phyloP scores from a whole-genome alignment of 2,888 invertebrate genomes.

The Apodemia duryi region DNA sequence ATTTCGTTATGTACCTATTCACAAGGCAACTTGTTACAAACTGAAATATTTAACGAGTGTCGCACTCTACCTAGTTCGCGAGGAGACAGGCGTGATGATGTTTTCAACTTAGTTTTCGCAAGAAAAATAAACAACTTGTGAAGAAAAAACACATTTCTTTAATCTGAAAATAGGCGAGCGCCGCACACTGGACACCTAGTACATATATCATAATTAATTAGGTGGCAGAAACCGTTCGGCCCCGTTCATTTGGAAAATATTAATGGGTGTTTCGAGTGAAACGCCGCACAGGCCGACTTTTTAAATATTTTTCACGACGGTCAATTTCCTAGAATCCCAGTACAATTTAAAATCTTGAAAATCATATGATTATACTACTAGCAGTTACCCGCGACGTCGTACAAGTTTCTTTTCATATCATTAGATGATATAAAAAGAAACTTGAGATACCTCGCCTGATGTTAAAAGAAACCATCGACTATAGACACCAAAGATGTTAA shows the following conservation, averaged over 20 bases:
- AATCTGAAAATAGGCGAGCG: not conserved
- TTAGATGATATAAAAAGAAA: too few relatives aligned
- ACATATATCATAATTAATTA: constrained; percentile 11
- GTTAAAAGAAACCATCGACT: too few relatives aligned
- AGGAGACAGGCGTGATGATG: too few relatives aligned
- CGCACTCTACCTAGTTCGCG: not conserved
- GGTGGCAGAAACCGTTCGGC: constrained; percentile 7
- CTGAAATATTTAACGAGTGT: not conserved
- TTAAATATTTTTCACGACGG: not conserved
- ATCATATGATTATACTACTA: not conserved
- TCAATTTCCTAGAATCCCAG: not conserved
- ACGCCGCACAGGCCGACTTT: not conserved
- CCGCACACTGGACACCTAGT: not conserved
- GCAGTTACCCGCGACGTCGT: too few relatives aligned
- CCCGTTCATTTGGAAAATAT: constrained; percentile 6
- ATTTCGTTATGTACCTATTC: too few relatives aligned
- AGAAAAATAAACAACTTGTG: not conserved
- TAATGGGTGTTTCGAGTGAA: constrained; percentile 7
- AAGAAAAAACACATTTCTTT: not conserved
- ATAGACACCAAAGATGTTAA: too few relatives aligned
- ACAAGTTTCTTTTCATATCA: too few relatives aligned
- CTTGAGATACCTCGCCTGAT: too few relatives aligned
- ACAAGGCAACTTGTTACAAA: too few relatives aligned
- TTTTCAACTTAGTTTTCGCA: too few relatives aligned
- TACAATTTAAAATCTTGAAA: not conserved